phyloP scores from a whole-genome alignment of 2,113 vertebrate species.

The Lycocorax pyrrhopterus region DNA sequence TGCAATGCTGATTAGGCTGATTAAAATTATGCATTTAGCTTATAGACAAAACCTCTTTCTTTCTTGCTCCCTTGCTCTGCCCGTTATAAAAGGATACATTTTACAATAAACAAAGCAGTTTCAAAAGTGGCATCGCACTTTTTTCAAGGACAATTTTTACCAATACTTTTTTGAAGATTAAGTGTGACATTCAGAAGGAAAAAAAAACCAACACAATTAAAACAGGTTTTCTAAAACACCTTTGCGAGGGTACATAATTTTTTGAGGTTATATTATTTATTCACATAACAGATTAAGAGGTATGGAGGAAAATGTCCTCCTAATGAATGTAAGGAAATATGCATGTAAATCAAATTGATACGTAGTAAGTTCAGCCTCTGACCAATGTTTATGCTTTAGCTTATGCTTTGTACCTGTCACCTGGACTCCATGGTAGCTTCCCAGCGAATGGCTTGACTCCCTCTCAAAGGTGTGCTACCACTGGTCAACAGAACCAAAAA shows the following conservation, averaged over 20 bases:
- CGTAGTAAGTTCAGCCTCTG: background rate
- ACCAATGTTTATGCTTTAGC: background rate
- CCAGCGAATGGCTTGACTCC: background rate
- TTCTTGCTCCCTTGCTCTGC: background rate
- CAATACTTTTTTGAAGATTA: background rate
- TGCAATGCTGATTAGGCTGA: background rate
- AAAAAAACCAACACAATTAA: fast-evolving
- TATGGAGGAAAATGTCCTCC: background rate
- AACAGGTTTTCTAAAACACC: background rate
- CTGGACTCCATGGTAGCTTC: background rate
- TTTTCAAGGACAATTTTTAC: background rate
- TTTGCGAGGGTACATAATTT: background rate
- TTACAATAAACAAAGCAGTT: background rate
- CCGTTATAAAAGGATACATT: background rate
- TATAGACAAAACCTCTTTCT: background rate
- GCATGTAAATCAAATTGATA: background rate
- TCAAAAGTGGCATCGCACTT: background rate
- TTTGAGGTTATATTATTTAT: background rate
- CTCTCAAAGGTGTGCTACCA: background rate
- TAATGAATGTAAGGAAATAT: background rate
- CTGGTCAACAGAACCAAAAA: background rate
- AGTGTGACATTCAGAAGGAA: background rate
- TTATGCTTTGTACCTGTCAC: background rate
- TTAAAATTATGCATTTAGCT: background rate
- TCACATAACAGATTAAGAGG: background rate